Conservation (phyloP, 2,888 invertebrate genomes). For the Philopedon plagiatum region DNA sequence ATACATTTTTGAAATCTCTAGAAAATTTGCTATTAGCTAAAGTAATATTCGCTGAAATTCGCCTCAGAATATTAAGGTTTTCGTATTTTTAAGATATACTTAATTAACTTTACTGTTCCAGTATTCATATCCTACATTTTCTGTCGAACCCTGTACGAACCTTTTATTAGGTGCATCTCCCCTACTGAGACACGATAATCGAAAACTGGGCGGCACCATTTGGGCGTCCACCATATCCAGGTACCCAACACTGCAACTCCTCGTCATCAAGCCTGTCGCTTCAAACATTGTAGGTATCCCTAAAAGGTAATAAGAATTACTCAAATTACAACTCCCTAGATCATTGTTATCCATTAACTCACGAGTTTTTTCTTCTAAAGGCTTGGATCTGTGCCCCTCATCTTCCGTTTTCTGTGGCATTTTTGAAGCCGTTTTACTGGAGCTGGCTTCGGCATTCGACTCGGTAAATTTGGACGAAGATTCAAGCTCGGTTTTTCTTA, state of each 20-base stretch:
- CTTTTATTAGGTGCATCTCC: constrained; percentile 41
- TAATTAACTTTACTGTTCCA: too few relatives aligned
- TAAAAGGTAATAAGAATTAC: background rate
- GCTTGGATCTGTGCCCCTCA: background rate
- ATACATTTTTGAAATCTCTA: too few relatives aligned
- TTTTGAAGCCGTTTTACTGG: constrained; percentile 8
- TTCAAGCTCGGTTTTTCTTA: constrained; percentile 70
- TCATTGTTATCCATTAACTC: background rate
- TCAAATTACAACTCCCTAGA: background rate
- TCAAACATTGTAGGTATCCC: constrained; percentile 15
- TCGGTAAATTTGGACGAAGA: background rate
- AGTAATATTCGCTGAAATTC: too few relatives aligned
- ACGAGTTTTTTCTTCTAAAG: background rate
- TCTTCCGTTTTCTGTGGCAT: constrained; percentile 4
- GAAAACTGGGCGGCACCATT: constrained; percentile 82
- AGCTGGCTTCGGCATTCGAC: constrained; percentile 15
- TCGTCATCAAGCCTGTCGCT: constrained; percentile 70
- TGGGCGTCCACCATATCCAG: constrained; percentile 86
- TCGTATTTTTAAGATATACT: too few relatives aligned
- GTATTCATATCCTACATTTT: too few relatives aligned
- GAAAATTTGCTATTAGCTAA: too few relatives aligned
- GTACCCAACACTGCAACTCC: constrained; percentile 92
- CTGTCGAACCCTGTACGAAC: background rate
- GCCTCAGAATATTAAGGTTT: too few relatives aligned
- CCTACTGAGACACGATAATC: constrained; percentile 76